These are phyloP conservation scores for Nudaria mundana DNA, from an alignment of 2,888 invertebrate genomes.

Conservation along the genomic window DNA sequence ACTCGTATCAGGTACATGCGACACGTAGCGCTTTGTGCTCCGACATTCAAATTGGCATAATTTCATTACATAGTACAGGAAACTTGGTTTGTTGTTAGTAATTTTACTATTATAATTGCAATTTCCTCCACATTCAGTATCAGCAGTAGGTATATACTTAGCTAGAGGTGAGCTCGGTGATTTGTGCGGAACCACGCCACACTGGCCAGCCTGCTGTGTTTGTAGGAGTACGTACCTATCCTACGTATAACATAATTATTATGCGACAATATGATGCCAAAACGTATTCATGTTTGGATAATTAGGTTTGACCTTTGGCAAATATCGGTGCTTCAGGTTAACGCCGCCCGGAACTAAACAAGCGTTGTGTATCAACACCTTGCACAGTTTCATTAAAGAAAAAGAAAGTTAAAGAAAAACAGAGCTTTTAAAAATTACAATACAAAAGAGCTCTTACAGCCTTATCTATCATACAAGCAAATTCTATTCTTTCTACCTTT, in stretches of 20 bases:
- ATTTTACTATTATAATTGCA: constrained; percentile 24
- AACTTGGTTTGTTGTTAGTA: constrained; percentile 21
- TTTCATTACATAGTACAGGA: constrained; percentile 20
- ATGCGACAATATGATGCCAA: constrained; percentile 1
- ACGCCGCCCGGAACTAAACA: no score
- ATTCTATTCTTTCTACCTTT: no score
- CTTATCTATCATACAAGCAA: no score
- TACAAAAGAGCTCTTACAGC: no score
- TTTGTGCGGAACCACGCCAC: constrained; percentile 27
- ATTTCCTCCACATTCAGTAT: constrained; percentile 11
- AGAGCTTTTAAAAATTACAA: no score
- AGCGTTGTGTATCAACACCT: no score
- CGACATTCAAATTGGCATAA: constrained; percentile 11
- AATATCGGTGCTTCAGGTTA: no score
- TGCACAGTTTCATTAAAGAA: no score
- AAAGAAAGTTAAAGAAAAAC: no score
- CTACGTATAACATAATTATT: neutral
- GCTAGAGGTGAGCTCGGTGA: neutral
- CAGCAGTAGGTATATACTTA: neutral
- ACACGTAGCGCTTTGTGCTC: constrained; percentile 2
- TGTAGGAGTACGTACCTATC: no score
- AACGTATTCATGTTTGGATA: neutral
- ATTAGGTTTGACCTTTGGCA: neutral
- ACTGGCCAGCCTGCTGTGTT: no score
- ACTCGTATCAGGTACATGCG: no score